A percentile compares a stretch with the other conserved stretches of the same genome.
Evolutionary conservation across 2,113 vertebrate species (phyloP).

Genomic region (Xiphophorus maculatus): DNA sequence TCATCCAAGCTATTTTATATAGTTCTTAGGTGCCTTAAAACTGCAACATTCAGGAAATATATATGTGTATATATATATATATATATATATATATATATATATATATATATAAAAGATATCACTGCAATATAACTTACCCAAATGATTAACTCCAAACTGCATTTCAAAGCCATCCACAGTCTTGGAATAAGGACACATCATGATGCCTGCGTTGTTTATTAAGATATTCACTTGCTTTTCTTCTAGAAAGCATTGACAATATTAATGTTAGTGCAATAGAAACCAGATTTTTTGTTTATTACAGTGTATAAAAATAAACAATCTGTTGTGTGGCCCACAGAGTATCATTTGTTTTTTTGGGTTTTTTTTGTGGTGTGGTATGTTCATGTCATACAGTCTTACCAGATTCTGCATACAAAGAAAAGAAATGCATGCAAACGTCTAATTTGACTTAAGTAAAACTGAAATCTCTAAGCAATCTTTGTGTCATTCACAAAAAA

Average conservation of each 20-base stretch:
- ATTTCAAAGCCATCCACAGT: slow-evolving; percentile 81
- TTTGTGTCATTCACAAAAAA: background rate
- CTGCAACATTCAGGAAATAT: background rate
- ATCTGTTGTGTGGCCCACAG: no score
- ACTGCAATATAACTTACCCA: slow-evolving; percentile 67
- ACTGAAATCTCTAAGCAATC: background rate
- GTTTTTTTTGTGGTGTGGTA: no score
- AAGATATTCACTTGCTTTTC: slow-evolving; percentile 80
- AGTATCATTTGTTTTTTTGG: no score
- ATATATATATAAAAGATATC: background rate
- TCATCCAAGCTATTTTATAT: background rate
- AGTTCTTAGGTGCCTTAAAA: background rate
- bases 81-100: no score
- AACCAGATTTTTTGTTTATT: background rate
- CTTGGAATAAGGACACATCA: slow-evolving; percentile 84
- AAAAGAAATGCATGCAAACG: background rate
- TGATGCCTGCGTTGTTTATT: slow-evolving; percentile 83
- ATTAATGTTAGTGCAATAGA: background rate
- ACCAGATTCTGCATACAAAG: background rate
- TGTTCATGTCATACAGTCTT: background rate
- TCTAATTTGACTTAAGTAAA: background rate
- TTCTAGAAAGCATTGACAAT: slow-evolving; percentile 62
- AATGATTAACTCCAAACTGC: slow-evolving; percentile 83
- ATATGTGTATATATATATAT: no score
- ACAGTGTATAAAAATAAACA: no score